Conservation (phyloP, 2,113 vertebrate genomes). For the Agelaius tricolor region DNA sequence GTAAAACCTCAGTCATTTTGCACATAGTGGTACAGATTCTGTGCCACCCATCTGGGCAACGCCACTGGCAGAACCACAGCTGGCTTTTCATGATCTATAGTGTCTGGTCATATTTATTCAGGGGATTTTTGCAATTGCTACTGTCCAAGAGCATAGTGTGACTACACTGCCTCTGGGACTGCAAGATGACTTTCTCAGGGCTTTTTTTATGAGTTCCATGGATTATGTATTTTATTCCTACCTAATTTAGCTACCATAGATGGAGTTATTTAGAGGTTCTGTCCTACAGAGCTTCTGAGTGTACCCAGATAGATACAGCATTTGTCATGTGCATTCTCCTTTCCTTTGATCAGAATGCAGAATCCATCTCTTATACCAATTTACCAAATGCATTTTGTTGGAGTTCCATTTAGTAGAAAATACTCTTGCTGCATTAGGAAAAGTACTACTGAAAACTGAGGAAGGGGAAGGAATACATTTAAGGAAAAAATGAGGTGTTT, state of each 20-base stretch:
- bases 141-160: not conserved
- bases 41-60: not conserved
- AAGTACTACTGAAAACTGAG: not conserved
- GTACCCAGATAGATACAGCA: not conserved
- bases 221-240: not conserved
- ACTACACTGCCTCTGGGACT: not conserved
- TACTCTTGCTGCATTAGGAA: not conserved
- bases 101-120: too few relatives aligned
- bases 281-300: not conserved
- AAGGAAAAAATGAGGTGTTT: not conserved
- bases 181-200: not conserved
- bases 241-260: not conserved
- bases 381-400: not conserved
- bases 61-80: not conserved
- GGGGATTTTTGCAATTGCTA: not conserved
- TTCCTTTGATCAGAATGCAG: not conserved
- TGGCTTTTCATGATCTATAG: not conserved
- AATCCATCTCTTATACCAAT: not conserved
- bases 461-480: not conserved
- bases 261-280: not conserved
- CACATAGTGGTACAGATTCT: not conserved
- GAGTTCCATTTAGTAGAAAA: not conserved
- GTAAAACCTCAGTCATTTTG: not conserved
- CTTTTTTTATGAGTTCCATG: not conserved
- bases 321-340: not conserved